Conservation (phyloP, 1,140 invertebrate genomes). For the Capitella teleta region DNA sequence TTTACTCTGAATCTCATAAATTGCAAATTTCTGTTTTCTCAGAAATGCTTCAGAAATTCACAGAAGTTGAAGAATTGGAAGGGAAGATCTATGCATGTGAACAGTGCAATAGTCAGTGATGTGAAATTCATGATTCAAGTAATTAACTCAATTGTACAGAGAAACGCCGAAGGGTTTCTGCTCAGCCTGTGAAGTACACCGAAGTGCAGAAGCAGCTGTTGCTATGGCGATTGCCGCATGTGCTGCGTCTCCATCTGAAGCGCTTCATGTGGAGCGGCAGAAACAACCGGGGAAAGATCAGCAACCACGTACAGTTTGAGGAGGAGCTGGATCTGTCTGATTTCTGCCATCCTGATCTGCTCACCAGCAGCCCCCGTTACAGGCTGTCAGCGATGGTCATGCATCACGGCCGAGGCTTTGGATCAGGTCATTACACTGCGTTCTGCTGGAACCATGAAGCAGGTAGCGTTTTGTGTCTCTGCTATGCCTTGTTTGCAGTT, state of each 20-base stretch:
- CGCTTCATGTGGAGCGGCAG: conserved; percentile 29
- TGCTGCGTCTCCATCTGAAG: conserved; percentile 26
- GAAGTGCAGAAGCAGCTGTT: conserved; percentile 24
- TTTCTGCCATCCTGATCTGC: conserved; percentile 16
- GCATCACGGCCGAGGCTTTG: conserved; percentile 29
- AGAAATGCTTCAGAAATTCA: conserved; percentile 36
- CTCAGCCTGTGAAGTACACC: conserved; percentile 15
- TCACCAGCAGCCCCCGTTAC: conserved; percentile 11
- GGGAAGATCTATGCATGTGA: conserved; percentile 32
- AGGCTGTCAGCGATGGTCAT: conserved; percentile 24
- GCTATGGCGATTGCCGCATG: conserved; percentile 22
- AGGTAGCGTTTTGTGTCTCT: conserved; percentile 14
- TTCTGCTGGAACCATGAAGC: conserved; percentile 25
- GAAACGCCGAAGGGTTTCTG: conserved; percentile 1
- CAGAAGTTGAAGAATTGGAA: conserved; percentile 28
- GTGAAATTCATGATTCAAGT: too few species aligned
- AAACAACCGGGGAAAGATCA: conserved; percentile 27
- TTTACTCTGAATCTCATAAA: too few species aligned
- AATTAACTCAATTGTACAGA: too few species aligned
- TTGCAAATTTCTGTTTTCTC: conserved; percentile 13
- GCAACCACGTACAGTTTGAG: conserved; percentile 24
- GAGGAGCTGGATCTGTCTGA: conserved; percentile 20
- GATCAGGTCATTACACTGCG: conserved; percentile 30
- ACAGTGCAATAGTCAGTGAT: conserved; percentile 27
- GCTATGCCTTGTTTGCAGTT: background rate